Evolutionary conservation across 2,113 vertebrate species (phyloP).

Genomic region (Pipa parva): DNA sequence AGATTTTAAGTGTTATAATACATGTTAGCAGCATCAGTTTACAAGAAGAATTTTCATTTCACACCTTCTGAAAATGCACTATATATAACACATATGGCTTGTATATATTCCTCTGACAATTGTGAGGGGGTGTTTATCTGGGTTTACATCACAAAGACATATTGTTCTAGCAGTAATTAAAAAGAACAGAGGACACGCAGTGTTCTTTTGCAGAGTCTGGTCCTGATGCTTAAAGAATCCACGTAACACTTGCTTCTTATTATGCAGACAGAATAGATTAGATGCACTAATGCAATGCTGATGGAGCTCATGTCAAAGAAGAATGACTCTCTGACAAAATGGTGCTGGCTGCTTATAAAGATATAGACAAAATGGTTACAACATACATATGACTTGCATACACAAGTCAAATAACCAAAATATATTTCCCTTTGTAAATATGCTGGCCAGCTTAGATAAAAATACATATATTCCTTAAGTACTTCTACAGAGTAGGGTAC

Average conservation of each 20-base stretch:
- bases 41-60: conserved; percentile 9
- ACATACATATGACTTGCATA: conserved; percentile 17
- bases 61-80: conserved; percentile 25
- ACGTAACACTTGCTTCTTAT: conserved; percentile 29
- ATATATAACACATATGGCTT: conserved; percentile 18
- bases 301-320: conserved; percentile 26
- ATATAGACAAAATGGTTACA: conserved; percentile 26
- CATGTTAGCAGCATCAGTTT: conserved; percentile 11
- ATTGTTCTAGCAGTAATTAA: conserved; percentile 25
- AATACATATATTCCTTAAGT: too few species aligned
- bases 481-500: too few species aligned
- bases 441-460: conserved; percentile 13
- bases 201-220: conserved; percentile 22
- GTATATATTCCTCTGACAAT: conserved; percentile 19
- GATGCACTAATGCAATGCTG: conserved; percentile 36
- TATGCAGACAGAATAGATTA: conserved; percentile 40
- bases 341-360: conserved; percentile 27
- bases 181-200: conserved; percentile 26
- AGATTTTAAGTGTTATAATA: conserved; percentile 3
- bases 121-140: conserved; percentile 2
- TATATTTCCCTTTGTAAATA: not conserved
- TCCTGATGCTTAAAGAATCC: conserved; percentile 9
- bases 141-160: conserved; percentile 21
- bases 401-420: conserved; percentile 16
- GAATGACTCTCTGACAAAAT: conserved; percentile 36